Evolutionary conservation across 2,888 invertebrate species (phyloP).

Genomic region (Drosophila meridiana): DNA sequence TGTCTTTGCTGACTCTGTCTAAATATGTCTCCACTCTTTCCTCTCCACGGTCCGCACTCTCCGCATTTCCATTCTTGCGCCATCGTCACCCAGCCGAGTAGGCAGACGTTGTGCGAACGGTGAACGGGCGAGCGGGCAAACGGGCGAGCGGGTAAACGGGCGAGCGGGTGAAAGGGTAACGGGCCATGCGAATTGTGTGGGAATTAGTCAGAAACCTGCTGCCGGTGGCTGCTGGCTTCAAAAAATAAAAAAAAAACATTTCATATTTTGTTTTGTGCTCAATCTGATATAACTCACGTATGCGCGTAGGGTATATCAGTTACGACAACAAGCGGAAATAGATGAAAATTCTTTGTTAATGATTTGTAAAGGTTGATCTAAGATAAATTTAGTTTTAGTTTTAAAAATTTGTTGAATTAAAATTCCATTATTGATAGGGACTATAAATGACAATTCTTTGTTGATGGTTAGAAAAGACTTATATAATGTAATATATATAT

Average conservation of each 20-base stretch:
- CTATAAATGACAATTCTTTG: no score
- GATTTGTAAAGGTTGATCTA: neutral
- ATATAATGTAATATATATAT: no score
- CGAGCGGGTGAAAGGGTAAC: no score
- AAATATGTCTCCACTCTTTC: slow-evolving; percentile 19
- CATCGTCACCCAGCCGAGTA: slow-evolving; percentile 43
- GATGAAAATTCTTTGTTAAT: neutral
- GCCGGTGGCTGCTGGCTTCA: neutral
- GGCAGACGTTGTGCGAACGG: slow-evolving; percentile 1
- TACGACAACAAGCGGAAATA: neutral
- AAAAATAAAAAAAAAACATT: no score
- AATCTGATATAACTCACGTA: neutral
- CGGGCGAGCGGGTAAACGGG: neutral
- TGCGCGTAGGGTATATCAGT: neutral
- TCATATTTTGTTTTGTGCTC: neutral
- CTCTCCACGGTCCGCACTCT: neutral
- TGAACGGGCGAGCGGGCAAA: slow-evolving; percentile 15
- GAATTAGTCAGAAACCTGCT: slow-evolving; percentile 81
- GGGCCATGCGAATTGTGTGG: slow-evolving; percentile 26
- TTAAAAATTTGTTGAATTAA: no score
- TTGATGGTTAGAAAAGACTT: no score
- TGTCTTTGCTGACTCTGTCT: slow-evolving; percentile 20
- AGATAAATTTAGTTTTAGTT: no score
- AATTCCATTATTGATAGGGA: no score
- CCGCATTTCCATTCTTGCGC: slow-evolving; percentile 40